Evolutionary conservation across 2,113 vertebrate genomes (phyloP).

Genomic region (Malaclemys terrapin): DNA sequence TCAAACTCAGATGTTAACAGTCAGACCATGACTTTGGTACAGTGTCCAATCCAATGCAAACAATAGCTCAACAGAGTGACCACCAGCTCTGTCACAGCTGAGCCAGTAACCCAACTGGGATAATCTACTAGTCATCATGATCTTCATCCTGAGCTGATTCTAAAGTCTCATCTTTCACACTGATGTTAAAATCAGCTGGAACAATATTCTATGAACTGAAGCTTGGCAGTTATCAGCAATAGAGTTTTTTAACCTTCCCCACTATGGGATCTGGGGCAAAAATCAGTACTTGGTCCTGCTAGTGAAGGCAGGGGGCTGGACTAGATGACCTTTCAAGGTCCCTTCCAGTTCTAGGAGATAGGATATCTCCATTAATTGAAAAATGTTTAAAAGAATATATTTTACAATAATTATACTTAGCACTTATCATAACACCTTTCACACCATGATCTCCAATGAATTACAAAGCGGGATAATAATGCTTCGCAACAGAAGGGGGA

Average conservation of each 20-base stretch:
- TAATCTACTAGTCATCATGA: background rate
- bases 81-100: background rate
- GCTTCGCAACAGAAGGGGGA: background rate
- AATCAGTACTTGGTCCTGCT: too few relatives aligned
- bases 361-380: too few relatives aligned
- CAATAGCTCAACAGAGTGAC: background rate
- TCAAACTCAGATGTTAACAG: background rate
- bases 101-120: constrained; percentile 5
- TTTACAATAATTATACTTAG: background rate
- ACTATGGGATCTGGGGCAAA: background rate
- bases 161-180: background rate
- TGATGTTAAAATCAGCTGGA: background rate
- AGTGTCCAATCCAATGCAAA: background rate
- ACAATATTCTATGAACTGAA: background rate
- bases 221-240: background rate
- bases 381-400: background rate
- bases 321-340: too few relatives aligned
- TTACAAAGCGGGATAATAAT: background rate
- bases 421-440: background rate
- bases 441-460: background rate
- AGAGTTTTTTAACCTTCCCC: background rate
- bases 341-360: too few relatives aligned
- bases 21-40: background rate
- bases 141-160: background rate
- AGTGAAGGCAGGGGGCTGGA: too few relatives aligned